Percentiles rank a stretch among this genome's conserved stretches.
Evolutionary conservation across 92 coral and sea anemone genomes (phyloP).

Genomic region (Phenganax subtilis): DNA sequence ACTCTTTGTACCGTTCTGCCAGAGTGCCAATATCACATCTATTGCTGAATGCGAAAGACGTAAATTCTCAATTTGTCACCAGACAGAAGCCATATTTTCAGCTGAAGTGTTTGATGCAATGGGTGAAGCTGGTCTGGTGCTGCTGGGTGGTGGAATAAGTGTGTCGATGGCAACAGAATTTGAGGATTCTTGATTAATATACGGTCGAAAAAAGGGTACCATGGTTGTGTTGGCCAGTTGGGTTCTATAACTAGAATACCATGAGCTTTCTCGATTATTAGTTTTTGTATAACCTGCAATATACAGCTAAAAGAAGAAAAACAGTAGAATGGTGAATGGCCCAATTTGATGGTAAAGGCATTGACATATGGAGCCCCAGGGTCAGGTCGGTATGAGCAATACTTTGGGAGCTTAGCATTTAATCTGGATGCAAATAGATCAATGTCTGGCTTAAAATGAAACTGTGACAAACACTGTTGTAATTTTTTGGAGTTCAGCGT

Average conservation of each 20-base stretch:
- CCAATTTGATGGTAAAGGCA: no score
- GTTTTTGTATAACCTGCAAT: not conserved
- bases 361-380: not conserved
- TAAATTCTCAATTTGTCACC: not conserved
- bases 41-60: not conserved
- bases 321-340: not conserved
- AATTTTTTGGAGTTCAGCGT: not conserved
- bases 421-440: slow-evolving; percentile 51
- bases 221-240: slow-evolving; percentile 21
- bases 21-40: slow-evolving; percentile 3
- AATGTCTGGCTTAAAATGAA: slow-evolving; percentile 41
- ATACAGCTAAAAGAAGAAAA: not conserved
- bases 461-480: not conserved
- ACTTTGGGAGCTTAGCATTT: slow-evolving; percentile 33
- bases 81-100: slow-evolving; percentile 7
- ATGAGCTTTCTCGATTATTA: no score
- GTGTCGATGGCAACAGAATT: not conserved
- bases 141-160: not conserved
- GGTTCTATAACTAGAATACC: slow-evolving; percentile 8
- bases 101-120: slow-evolving; percentile 10
- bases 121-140: not conserved
- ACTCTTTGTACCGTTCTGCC: slow-evolving; percentile 2
- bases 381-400: slow-evolving; percentile 45
- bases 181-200: not conserved
- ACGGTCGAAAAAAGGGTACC: not conserved